Evolutionary conservation across 2,113 vertebrate genomes (phyloP), one percentile per base, ranked within the genome.

Genomic region (Lepidothrix coronata): DNA sequence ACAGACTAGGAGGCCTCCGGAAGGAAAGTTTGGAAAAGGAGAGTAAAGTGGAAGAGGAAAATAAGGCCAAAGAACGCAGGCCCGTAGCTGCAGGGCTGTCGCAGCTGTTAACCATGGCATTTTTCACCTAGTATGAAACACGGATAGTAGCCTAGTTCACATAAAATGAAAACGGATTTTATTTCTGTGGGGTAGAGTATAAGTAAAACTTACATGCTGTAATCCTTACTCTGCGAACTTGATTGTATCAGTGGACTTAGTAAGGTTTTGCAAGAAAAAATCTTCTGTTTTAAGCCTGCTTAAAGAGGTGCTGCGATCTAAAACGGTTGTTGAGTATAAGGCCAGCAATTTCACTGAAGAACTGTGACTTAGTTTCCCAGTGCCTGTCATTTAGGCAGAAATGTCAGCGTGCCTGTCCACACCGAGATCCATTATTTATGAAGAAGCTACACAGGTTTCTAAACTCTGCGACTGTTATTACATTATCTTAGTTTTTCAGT

Each of bases 131-230:
- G 6, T 35, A 5, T 16, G 35, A 27, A 15, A 9, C 7, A 1
- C 1, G 3, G 11, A 2, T 4, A 14, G 46, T 12, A 43, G 13
- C 13, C 21, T 31, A 9, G 20, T 33, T 74, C 8, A 2, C 8
- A 0, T n/a, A 7, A 72, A 43, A 15, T n/a, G 11, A 30, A 30
- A 39, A 13, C 4, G 2, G 10, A 1, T 3, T 23, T 3, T 31
- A 1, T 35, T 91, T 81, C 12, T 35, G 12, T 43, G 15, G 54
- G 8, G 15, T 76, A 25, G 31, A n/a, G 48, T 17, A 6, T 3
- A 8, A 14, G 12, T 44, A 14, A 43, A 78, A 22, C 28, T n/a
- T 23, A 31, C 5, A 0, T 20, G 17, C 17, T 27, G 61, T 62
- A 43, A 27, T 7, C 2, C 3, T 54, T 75, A 18, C 8, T 74